Evolutionary conservation across 1,140 invertebrate genomes (phyloP), one percentile per base, ranked within the genome.

Genomic region (Pseudomyrmex gracilis): DNA sequence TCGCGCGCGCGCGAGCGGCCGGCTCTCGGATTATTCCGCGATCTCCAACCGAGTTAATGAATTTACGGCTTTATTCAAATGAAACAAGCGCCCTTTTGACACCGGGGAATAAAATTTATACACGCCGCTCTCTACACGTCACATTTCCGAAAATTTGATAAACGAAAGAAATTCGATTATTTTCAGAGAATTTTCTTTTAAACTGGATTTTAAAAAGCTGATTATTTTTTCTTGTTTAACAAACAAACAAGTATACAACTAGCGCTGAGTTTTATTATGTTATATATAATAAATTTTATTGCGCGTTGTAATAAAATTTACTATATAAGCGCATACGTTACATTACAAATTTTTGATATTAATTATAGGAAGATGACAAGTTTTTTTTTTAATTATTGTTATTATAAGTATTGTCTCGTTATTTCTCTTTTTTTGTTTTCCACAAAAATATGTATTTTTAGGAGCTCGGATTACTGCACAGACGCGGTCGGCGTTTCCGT

Each of bases 401-500:
- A 34, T 34, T 34, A 7, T 7, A 34, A 34, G 34, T 34, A 34
- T 5, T 7, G 34, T 34, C 34, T 34, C 34, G 7, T 34, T 34
- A 5, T 34, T 34, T 34, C 5, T 34, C 34, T 34, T 7, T 5
- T 34, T n/a, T n/a, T n/a, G n/a, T n/a, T n/a, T 34, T 34, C 34
- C 5, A 0, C 34, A 34, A 34, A 34, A 34, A 34, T 34, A 34
- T 34, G 7, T 34, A 34, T 5, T 34, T 34, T 10, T 47, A 20
- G 5, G 45, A 51, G 45, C 51, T 34, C 5, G 7, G 34, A 34
- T 34, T 67, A 51, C 12, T 34, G 55, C 74, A n/a, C 13, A 55
- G 47, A 71, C 51, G 55, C 49, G 20, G 4, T 22, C 51, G 24
- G 20, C 53, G 73, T 88, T 88, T 89, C 76, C 87, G 34, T 84